Conservation (phyloP, 1,140 invertebrate genomes). For the Temnothorax longispinosus region DNA sequence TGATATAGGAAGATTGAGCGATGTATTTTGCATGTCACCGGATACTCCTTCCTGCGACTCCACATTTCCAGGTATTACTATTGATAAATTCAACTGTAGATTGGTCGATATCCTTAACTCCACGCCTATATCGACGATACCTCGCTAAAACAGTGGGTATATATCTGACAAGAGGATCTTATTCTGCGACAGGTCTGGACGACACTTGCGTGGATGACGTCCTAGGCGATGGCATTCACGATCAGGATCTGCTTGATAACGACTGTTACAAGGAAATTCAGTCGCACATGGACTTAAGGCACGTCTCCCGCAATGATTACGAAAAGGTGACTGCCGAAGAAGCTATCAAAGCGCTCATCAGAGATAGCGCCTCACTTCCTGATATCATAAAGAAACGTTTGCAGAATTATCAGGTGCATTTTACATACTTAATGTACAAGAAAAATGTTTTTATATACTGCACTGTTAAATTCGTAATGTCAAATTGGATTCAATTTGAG, state of each 20-base stretch:
- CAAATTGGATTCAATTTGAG: too few relatives aligned
- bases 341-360: conserved; percentile 84
- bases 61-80: conserved; percentile 78
- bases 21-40: conserved; percentile 81
- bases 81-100: not conserved
- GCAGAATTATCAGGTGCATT: conserved; percentile 79
- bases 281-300: conserved; percentile 79
- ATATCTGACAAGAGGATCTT: conserved; percentile 12
- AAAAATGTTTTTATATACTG: not conserved
- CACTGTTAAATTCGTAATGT: too few relatives aligned
- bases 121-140: not conserved
- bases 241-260: conserved; percentile 84
- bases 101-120: not conserved
- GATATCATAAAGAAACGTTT: conserved; percentile 84
- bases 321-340: conserved; percentile 79
- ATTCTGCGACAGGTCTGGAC: conserved; percentile 77
- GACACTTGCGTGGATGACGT: conserved; percentile 85
- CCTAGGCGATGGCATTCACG: conserved; percentile 83
- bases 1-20: conserved; percentile 77
- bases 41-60: conserved; percentile 85
- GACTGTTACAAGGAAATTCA: conserved; percentile 83
- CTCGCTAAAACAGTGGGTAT: conserved; percentile 1
- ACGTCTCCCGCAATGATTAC: conserved; percentile 70
- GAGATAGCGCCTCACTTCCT: conserved; percentile 86
- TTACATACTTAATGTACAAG: not conserved